A percentile compares a stretch with the other conserved stretches of the same genome.
Evolutionary conservation across 2,888 invertebrate species (phyloP).

Genomic region (Griposia aprilina): DNA sequence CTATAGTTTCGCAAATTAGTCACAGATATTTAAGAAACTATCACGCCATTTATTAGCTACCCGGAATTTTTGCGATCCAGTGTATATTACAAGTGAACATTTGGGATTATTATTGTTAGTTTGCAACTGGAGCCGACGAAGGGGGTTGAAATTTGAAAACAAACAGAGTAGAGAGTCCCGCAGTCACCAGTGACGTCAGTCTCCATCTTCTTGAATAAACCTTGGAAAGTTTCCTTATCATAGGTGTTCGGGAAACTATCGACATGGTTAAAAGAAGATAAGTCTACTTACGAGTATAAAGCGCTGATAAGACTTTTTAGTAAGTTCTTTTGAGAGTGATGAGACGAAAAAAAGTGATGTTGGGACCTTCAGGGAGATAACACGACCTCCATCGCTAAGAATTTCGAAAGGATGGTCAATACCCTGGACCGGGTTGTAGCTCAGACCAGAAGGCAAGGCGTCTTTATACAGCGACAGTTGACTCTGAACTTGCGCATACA

Average conservation of each 20-base stretch:
- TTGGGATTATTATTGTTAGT: too few species aligned
- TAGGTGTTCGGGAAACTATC: conserved; percentile 85
- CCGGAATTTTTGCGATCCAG: too few species aligned
- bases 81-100: too few species aligned
- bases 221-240: conserved; percentile 86
- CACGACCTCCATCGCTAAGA: conserved; percentile 90
- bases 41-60: too few species aligned
- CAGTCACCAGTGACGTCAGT: conserved; percentile 93
- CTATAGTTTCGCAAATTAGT: too few species aligned
- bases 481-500: conserved; percentile 89
- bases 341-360: conserved; percentile 88
- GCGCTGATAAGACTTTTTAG: conserved; percentile 92
- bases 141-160: too few species aligned
- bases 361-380: conserved; percentile 90
- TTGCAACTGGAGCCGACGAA: too few species aligned
- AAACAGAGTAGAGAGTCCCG: conserved; percentile 92
- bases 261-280: conserved; percentile 89
- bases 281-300: conserved; percentile 93
- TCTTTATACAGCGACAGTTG: conserved; percentile 83
- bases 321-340: conserved; percentile 92
- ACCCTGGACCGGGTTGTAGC: conserved; percentile 88
- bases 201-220: conserved; percentile 92
- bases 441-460: conserved; percentile 80
- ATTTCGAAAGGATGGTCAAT: conserved; percentile 91
- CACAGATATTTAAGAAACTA: too few species aligned